A percentile compares a stretch with the other conserved stretches of the same genome.
Conservation (phyloP, 1,140 invertebrate species). For the Pristionchus pacificus region DNA sequence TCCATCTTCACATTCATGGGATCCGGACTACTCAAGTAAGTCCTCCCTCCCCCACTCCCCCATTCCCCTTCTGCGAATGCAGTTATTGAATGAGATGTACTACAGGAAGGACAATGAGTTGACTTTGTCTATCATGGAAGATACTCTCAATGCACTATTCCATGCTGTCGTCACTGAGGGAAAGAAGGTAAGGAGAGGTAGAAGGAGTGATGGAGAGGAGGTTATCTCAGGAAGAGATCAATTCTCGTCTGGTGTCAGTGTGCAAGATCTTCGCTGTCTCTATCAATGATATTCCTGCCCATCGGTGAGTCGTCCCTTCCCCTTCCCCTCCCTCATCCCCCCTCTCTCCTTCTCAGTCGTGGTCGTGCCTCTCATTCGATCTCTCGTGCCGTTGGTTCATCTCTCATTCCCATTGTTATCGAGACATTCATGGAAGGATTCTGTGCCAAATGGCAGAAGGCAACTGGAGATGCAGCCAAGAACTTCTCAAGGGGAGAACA, state of each 20-base stretch:
- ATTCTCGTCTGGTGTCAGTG: slow-evolving; percentile 17
- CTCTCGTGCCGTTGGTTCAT: neutral
- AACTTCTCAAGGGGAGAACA: neutral
- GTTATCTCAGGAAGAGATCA: neutral
- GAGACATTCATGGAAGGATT: slow-evolving; percentile 8
- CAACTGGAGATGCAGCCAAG: slow-evolving; percentile 3
- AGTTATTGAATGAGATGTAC: neutral
- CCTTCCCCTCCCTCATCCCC: neutral
- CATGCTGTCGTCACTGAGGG: slow-evolving; percentile 18
- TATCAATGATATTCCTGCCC: slow-evolving; percentile 30
- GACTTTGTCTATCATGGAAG: slow-evolving; percentile 31
- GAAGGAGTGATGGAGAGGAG: too few relatives aligned
- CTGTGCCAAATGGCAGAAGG: slow-evolving; percentile 28
- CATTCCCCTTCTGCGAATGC: too few relatives aligned
- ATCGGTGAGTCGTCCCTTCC: slow-evolving; percentile 20
- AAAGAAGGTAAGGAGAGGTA: too few relatives aligned
- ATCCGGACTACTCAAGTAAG: slow-evolving; percentile 26
- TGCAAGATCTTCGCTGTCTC: slow-evolving; percentile 23
- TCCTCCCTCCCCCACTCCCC: neutral
- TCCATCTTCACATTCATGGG: slow-evolving; percentile 40
- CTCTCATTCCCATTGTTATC: neutral
- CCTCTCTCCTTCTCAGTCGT: slow-evolving; percentile 6
- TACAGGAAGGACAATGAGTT: slow-evolving; percentile 33
- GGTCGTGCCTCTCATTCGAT: slow-evolving; percentile 1
- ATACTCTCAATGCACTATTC: slow-evolving; percentile 34